Percentiles rank a stretch among this genome's conserved stretches.
Evolutionary conservation across 2,797 vertebrate species (phyloP).

Genomic region (Artibeus lituratus): DNA sequence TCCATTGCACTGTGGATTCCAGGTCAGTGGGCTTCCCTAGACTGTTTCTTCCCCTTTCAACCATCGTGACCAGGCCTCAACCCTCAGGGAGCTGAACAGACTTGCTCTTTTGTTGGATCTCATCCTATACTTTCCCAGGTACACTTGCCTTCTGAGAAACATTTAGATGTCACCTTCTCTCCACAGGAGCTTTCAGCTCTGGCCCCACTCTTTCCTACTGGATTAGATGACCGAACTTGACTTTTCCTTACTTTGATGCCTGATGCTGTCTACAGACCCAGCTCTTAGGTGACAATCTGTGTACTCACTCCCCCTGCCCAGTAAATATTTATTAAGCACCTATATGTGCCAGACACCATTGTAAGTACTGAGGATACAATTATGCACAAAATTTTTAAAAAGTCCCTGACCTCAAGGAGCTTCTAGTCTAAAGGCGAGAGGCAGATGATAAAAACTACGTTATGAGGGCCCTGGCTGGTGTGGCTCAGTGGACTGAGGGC

Average conservation of each 20-base stretch:
- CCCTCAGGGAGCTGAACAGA: not conserved
- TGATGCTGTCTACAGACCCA: not conserved
- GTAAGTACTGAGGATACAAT: not conserved
- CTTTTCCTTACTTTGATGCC: not conserved
- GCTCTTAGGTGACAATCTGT: not conserved
- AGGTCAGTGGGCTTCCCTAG: not conserved
- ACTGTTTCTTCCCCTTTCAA: not conserved
- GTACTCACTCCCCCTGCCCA: not conserved
- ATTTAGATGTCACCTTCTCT: not conserved
- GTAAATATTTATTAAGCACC: not conserved
- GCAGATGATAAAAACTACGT: not conserved
- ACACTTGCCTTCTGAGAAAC: not conserved
- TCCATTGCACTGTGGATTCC: not conserved
- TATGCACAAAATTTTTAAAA: not conserved
- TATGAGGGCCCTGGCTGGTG: too few species aligned
- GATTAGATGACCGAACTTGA: not conserved
- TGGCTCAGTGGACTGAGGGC: too few species aligned
- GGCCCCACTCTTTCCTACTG: not conserved
- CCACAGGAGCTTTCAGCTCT: not conserved
- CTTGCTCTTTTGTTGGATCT: not conserved
- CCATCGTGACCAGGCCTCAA: not conserved
- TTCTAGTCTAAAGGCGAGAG: not conserved
- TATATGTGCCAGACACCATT: not conserved
- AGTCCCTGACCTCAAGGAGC: not conserved
- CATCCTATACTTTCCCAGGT: not conserved